Conservation (phyloP, 2,888 invertebrate species). For the Stenotaenia linearis region DNA sequence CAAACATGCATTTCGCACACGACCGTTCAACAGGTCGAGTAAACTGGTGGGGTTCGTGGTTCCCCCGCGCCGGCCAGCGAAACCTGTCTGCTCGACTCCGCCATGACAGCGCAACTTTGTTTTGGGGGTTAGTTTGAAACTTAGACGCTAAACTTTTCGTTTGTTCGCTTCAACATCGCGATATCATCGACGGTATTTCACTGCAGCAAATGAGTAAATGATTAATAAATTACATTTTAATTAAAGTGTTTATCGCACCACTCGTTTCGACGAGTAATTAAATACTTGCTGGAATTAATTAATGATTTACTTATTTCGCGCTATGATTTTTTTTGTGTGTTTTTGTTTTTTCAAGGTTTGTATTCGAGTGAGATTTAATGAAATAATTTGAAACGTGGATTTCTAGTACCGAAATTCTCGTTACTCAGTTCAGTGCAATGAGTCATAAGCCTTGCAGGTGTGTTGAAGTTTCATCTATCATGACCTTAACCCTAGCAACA, state of each 20-base stretch:
- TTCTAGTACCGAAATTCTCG: too few relatives aligned
- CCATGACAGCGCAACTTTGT: neutral
- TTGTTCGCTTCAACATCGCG: too few relatives aligned
- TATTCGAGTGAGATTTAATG: too few relatives aligned
- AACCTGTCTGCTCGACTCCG: slow-evolving; percentile 3
- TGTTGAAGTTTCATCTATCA: neutral
- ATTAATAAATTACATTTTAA: neutral
- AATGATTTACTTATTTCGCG: neutral
- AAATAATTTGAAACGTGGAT: too few relatives aligned
- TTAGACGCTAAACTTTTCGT: neutral
- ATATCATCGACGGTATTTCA: too few relatives aligned
- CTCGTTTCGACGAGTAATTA: too few relatives aligned
- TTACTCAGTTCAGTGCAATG: neutral
- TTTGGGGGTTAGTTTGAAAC: neutral
- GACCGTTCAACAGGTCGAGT: neutral
- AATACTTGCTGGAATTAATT: neutral
- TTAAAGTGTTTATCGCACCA: too few relatives aligned
- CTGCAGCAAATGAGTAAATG: too few relatives aligned
- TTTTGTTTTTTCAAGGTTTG: too few relatives aligned
- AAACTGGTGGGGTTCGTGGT: neutral
- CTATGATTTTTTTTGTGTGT: too few relatives aligned
- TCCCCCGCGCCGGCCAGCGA: neutral
- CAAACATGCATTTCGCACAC: neutral
- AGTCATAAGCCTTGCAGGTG: slow-evolving; percentile 4
- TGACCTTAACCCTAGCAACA: slow-evolving; percentile 6